These are phyloP conservation scores for Scaptomyza flava DNA, from an alignment of 2,888 invertebrate genomes.

Conservation along the genomic window DNA sequence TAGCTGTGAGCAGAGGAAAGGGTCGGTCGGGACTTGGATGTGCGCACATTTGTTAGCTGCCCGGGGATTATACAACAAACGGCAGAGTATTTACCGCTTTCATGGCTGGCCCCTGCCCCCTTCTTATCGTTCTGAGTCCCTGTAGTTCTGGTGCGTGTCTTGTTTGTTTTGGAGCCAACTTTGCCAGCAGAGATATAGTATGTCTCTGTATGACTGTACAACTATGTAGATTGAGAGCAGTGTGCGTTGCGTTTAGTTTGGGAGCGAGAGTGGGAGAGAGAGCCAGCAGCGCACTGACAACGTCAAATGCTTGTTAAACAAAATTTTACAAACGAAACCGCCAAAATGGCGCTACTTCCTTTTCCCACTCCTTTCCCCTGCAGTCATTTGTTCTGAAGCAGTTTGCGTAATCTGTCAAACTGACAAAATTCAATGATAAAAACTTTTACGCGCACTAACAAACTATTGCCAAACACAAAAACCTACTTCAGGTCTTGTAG, in stretches of 20 bases:
- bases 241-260: conserved; percentile 48
- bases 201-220: background rate
- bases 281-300: conserved; percentile 15
- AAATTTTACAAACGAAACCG: conserved; percentile 51
- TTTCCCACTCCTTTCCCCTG: background rate
- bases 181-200: conserved; percentile 29
- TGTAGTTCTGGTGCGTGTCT: conserved; percentile 22
- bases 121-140: background rate
- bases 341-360: conserved; percentile 14
- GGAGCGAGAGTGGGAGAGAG: background rate
- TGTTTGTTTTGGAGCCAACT: conserved; percentile 51
- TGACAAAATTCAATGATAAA: conserved; percentile 34
- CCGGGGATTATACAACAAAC: conserved; percentile 70
- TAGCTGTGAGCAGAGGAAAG: background rate
- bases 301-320: conserved; percentile 54
- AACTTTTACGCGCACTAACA: conserved; percentile 38
- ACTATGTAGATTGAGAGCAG: conserved; percentile 31
- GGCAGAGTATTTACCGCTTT: conserved; percentile 64
- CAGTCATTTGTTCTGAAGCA: conserved; percentile 5
- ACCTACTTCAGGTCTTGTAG: background rate
- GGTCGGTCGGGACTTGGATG: conserved; percentile 63
- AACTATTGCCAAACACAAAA: conserved; percentile 26
- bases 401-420: conserved; percentile 55
- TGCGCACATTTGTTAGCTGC: conserved; percentile 74
- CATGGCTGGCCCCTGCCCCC: conserved; percentile 4